Evolutionary conservation across 2,797 vertebrate species (phyloP).

Genomic region (Chelidonichthys spinosus): DNA sequence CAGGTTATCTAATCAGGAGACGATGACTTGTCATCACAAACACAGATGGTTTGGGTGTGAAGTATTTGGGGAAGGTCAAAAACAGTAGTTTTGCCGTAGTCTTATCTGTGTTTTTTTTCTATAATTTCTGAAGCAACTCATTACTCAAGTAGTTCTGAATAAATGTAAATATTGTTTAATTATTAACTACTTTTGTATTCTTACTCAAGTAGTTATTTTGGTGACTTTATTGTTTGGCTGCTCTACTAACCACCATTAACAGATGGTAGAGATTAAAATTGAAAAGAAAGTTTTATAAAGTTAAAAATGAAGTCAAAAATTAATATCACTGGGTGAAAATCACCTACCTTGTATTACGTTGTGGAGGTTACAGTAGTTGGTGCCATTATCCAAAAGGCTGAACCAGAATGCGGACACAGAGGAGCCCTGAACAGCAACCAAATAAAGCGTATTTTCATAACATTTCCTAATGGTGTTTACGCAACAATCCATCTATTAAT

Average conservation of each 20-base stretch:
- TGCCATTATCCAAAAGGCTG: slow-evolving; percentile 69
- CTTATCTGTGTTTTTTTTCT: neutral
- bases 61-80: too few species aligned
- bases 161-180: too few species aligned
- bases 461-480: neutral
- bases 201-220: neutral
- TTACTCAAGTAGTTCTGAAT: neutral
- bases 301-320: neutral
- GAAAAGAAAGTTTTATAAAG: neutral
- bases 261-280: too few species aligned
- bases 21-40: too few species aligned
- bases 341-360: slow-evolving; percentile 62
- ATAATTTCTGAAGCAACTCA: neutral
- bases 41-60: too few species aligned
- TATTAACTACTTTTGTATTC: neutral
- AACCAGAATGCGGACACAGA: slow-evolving; percentile 64
- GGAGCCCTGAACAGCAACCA: slow-evolving; percentile 50
- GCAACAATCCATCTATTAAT: neutral
- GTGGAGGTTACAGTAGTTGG: slow-evolving; percentile 81
- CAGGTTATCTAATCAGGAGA: too few species aligned
- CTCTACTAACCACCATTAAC: too few species aligned
- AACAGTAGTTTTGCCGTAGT: too few species aligned
- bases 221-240: neutral
- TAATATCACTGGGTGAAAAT: neutral
- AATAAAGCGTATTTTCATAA: neutral